phyloP scores from a whole-genome alignment of 2,113 vertebrate species.

The Poeciliopsis occidentalis region DNA sequence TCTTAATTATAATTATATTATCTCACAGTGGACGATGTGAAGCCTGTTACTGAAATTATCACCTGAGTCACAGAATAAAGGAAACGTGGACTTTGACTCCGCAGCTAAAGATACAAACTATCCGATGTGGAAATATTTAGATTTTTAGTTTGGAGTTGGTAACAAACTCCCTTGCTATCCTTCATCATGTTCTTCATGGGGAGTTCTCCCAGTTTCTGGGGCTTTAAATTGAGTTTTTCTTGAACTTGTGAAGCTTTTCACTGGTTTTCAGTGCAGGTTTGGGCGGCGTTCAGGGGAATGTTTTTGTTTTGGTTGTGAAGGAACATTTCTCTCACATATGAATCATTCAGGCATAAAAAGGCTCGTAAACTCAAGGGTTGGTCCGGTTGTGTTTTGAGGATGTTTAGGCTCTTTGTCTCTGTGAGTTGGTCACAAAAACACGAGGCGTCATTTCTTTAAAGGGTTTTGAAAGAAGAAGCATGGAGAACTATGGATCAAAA shows the following conservation, averaged over 20 bases:
- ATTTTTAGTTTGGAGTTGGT: neutral
- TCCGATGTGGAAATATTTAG: neutral
- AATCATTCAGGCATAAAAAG: neutral
- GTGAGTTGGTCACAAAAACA: too few relatives aligned
- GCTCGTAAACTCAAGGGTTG: too few relatives aligned
- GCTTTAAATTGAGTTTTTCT: neutral
- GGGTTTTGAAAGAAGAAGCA: too few relatives aligned
- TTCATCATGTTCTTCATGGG: too few relatives aligned
- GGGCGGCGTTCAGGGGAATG: neutral
- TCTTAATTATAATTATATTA: neutral
- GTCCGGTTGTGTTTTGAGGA: too few relatives aligned
- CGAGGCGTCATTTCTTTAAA: too few relatives aligned
- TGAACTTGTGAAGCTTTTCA: neutral
- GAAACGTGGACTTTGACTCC: neutral
- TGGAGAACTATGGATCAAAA: neutral
- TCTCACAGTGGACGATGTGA: neutral
- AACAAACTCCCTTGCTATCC: too few relatives aligned
- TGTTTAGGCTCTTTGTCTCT: too few relatives aligned
- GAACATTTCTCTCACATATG: neutral
- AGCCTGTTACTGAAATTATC: neutral
- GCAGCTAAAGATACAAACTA: neutral
- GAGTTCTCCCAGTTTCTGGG: neutral
- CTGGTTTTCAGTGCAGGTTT: neutral
- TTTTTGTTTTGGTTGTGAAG: neutral
- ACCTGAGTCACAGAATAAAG: neutral